phyloP scores from a whole-genome alignment of 2,113 vertebrate genomes.

The Coturnix japonica region DNA sequence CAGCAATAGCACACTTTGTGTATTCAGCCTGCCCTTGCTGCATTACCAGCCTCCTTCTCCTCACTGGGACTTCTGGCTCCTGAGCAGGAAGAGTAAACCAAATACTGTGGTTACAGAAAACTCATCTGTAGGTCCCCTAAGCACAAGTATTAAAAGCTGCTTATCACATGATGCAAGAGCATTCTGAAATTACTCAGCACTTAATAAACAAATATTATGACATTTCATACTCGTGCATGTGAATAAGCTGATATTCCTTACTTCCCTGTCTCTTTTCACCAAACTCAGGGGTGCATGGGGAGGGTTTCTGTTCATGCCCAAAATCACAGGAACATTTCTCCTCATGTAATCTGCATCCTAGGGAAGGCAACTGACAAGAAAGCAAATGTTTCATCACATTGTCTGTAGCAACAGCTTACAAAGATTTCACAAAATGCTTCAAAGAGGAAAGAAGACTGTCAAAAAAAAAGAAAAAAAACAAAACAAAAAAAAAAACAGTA shows the following conservation, averaged over 20 bases:
- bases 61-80: background rate
- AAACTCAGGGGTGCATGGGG: background rate
- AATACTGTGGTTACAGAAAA: background rate
- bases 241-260: background rate
- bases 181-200: background rate
- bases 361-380: background rate
- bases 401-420: background rate
- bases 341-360: background rate
- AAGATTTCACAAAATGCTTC: background rate
- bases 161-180: background rate
- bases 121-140: rapidly evolving
- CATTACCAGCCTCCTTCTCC: background rate
- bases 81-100: background rate
- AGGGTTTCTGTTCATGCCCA: background rate
- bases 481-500: background rate
- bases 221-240: background rate
- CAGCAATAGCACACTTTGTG: background rate
- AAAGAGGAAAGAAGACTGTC: background rate
- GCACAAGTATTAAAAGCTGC: background rate
- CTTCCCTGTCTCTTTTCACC: background rate
- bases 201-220: background rate
- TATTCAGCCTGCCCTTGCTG: background rate
- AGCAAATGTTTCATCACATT: background rate
- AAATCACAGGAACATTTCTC: background rate
- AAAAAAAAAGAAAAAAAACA: background rate